Percentiles rank a stretch among this genome's conserved stretches.
phyloP scores from a whole-genome alignment of 2,888 invertebrate species.

The Podabrus alpinus region DNA sequence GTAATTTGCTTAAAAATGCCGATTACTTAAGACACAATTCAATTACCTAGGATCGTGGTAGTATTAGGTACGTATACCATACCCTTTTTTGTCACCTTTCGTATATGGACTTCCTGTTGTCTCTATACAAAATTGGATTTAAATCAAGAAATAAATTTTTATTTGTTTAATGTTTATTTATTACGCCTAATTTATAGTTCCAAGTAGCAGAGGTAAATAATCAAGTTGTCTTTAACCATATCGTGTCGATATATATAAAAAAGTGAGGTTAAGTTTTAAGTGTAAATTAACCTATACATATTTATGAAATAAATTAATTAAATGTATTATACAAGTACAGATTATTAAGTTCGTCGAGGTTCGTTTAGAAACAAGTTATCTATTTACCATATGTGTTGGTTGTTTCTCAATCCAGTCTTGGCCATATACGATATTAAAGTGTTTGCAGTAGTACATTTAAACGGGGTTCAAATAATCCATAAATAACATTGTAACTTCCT shows the following conservation, averaged over 20 bases:
- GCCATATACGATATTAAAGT: conserved; percentile 16
- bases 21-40: not conserved
- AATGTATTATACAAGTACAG: not conserved
- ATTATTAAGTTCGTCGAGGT: not conserved
- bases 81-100: not conserved
- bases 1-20: not conserved
- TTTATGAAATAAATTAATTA: not conserved
- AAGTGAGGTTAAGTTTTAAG: not conserved
- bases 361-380: conserved; percentile 28
- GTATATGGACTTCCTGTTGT: not conserved
- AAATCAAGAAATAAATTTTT: not conserved
- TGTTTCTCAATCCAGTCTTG: conserved; percentile 22
- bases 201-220: not conserved
- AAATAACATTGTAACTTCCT: conserved; percentile 34
- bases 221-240: not conserved
- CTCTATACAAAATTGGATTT: not conserved
- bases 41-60: not conserved
- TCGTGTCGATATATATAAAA: not conserved
- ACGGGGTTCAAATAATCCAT: conserved; percentile 37
- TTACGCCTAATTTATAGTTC: not conserved
- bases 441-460: conserved; percentile 26
- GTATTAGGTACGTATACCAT: not conserved
- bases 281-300: not conserved
- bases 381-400: conserved; percentile 30
- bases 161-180: not conserved